Base-by-base conservation (phyloP, 92 coral and sea anemone species). In the Epizoanthus ramosus region DNA sequence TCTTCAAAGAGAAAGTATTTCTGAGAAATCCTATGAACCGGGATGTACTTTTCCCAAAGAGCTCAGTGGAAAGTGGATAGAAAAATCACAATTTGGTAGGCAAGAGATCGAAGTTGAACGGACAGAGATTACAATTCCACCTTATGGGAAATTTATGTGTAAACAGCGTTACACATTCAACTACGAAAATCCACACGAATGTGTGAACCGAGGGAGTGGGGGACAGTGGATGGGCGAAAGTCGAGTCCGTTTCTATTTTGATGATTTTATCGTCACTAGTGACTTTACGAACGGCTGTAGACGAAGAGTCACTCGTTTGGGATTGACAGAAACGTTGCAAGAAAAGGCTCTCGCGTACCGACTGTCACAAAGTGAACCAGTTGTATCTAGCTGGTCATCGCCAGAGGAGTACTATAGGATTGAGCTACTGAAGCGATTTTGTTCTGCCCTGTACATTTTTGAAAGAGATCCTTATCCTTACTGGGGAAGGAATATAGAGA, bases 401-500 rank as follows among this genome's bases (percentile, higher is more conserved):
- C 53, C 67, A 0, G 63, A 85, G 3, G 89, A 85, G 25, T 90
- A 87, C 73, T 91, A 79, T 24, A 57, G 61, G 18, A 63, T 73
- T 43, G 80, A 88, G 31, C 57, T 93, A 39, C 61, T 85, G 63
- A 83, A 83, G 31, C 87, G 83, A n/a, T 90, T 93, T 31, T 93
- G 97, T 83, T 71, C 87, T 4, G 81, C 73, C 64, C 70, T 74
- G 68, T 88, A 82, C 24, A 63, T 92, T n/a, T 93, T 91, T 23
- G 70, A n/a, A 45, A 85, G 41, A n/a, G 97, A 91, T 57, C 92
- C 94, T 61, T 88, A 77, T 41, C 97, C 97, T 4, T 61, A 80
- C 57, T 93, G 97, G 97, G 97, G 97, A 5, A 73, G 97, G 71
- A 93, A 93, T 71, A 86, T 93, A 28, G 97, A 93, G 43, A 93